Evolutionary conservation across 1,140 invertebrate genomes (phyloP).

Genomic region (Plectrocnemia conspersa): DNA sequence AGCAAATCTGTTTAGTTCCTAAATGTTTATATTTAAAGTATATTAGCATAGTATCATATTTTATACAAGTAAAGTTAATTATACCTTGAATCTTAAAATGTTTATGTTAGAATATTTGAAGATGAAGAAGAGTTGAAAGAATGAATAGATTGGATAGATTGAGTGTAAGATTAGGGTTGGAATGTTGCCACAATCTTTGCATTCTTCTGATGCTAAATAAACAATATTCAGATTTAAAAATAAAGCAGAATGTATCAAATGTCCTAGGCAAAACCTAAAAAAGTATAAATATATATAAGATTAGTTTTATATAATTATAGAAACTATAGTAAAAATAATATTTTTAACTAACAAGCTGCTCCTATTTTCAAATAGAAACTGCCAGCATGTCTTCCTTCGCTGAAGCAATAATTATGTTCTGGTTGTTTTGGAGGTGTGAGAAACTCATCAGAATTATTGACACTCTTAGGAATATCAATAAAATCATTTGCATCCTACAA

Average conservation of each 20-base stretch:
- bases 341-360: constrained; percentile 55
- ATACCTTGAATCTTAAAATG: constrained; percentile 38
- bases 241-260: constrained; percentile 64
- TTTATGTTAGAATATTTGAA: constrained; percentile 76
- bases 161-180: constrained; percentile 55
- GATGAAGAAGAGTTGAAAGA: constrained; percentile 66
- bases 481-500: background rate
- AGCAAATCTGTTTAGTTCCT: constrained; percentile 60
- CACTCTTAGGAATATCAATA: background rate
- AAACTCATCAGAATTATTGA: constrained; percentile 26
- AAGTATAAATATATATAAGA: constrained; percentile 52
- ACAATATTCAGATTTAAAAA: constrained; percentile 60
- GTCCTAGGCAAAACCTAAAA: constrained; percentile 69
- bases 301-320: constrained; percentile 19
- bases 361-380: constrained; percentile 71
- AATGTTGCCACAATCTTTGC: constrained; percentile 42
- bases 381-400: constrained; percentile 59
- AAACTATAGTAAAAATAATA: constrained; percentile 7
- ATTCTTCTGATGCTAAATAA: constrained; percentile 50
- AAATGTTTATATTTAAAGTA: constrained; percentile 30
- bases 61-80: constrained; percentile 10
- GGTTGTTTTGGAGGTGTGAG: constrained; percentile 32
- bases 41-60: constrained; percentile 9
- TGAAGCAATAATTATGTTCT: constrained; percentile 58
- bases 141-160: constrained; percentile 63